Conservation (phyloP, 1,140 invertebrate genomes). For the Ganaspis sp. region DNA sequence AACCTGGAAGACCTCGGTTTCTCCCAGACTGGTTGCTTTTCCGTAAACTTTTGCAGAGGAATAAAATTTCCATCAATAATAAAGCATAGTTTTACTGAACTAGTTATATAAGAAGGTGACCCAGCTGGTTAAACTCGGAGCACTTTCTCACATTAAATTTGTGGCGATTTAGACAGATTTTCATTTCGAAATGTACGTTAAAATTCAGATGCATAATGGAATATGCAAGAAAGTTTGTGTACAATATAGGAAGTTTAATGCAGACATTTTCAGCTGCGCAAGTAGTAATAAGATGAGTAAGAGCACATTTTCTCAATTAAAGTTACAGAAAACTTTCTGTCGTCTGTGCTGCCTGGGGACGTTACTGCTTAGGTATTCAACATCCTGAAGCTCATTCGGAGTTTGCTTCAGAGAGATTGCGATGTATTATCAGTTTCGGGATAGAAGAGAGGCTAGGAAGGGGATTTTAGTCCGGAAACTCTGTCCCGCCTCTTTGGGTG, state of each 20-base stretch:
- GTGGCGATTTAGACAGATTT: background rate
- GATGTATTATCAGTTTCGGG: constrained; percentile 25
- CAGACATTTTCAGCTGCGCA: constrained; percentile 5
- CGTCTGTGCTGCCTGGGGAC: constrained; percentile 25
- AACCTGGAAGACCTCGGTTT: too few species aligned
- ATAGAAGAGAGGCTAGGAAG: background rate
- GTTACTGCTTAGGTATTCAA: constrained; percentile 30
- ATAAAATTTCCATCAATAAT: background rate
- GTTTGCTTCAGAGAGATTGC: constrained; percentile 28
- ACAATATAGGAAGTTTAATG: background rate
- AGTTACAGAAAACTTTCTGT: constrained; percentile 30
- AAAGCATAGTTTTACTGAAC: background rate
- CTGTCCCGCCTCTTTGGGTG: constrained; percentile 14
- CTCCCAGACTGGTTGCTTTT: too few species aligned
- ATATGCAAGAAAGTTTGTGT: background rate
- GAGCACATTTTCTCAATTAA: constrained; percentile 27
- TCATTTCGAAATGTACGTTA: background rate
- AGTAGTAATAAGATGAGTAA: constrained; percentile 27
- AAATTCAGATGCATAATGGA: constrained; percentile 5
- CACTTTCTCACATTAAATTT: background rate
- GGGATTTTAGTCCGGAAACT: constrained; percentile 18
- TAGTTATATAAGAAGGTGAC: background rate
- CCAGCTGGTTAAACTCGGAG: background rate
- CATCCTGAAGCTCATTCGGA: constrained; percentile 28
- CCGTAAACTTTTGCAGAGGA: background rate